Percentiles rank a stretch among this genome's conserved stretches.
These are phyloP conservation scores for Ctenopoma multispine DNA, from an alignment of 2,797 vertebrate genomes.

Conservation along the genomic window DNA sequence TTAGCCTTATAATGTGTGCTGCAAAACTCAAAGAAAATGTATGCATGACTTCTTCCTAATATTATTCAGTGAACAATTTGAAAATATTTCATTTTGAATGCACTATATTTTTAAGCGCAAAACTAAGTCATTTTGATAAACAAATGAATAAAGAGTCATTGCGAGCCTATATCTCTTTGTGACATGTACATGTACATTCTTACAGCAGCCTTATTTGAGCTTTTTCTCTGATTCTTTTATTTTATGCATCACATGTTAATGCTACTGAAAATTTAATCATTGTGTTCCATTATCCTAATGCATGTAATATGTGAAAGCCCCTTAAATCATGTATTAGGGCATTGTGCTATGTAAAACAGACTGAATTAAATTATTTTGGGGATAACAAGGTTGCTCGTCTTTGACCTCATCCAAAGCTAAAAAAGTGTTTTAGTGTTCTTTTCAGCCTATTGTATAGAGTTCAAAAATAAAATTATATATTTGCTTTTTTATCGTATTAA, in stretches of 20 bases:
- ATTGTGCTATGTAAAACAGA: constrained; percentile 83
- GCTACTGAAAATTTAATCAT: constrained; percentile 84
- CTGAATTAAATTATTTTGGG: constrained; percentile 68
- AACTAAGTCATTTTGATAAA: constrained; percentile 67
- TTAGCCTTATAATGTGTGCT: not conserved
- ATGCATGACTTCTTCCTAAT: constrained; percentile 3
- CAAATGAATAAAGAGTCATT: constrained; percentile 77
- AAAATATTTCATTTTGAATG: constrained; percentile 29
- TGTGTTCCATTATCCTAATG: constrained; percentile 84
- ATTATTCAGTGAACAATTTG: not conserved
- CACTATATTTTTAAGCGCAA: constrained; percentile 41
- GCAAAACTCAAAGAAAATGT: not conserved
- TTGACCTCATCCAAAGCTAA: constrained; percentile 45
- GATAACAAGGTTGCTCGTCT: constrained; percentile 64
- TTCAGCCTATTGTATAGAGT: not conserved
- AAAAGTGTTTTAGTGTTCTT: constrained; percentile 2
- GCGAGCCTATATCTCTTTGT: constrained; percentile 63
- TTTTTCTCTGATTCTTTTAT: constrained; percentile 71
- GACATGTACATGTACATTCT: constrained; percentile 67
- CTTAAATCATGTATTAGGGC: constrained; percentile 85
- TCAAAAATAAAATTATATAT: not conserved
- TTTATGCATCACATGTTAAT: constrained; percentile 88
- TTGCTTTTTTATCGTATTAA: constrained; percentile 3
- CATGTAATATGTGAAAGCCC: constrained; percentile 76
- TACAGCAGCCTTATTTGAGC: constrained; percentile 69